Conservation (phyloP, 2,113 vertebrate genomes). For the Phocoena sinus region DNA sequence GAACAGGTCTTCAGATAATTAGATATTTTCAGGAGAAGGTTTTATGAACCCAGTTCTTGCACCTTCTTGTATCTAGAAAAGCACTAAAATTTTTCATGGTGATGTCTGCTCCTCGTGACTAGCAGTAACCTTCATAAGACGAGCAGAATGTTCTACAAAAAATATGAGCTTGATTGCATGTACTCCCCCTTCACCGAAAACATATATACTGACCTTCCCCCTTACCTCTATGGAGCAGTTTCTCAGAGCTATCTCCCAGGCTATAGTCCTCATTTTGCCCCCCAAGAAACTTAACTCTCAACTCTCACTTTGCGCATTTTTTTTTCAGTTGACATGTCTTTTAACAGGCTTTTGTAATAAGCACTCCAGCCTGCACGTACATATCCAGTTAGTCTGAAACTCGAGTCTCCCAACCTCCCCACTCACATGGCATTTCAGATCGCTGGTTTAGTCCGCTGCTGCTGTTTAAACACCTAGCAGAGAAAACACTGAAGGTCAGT, state of each 20-base stretch:
- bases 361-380: background rate
- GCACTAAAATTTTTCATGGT: background rate
- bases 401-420: background rate
- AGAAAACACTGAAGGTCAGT: background rate
- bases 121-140: background rate
- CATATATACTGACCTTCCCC: background rate
- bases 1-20: background rate
- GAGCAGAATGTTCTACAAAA: background rate
- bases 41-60: background rate
- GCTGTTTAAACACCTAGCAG: background rate
- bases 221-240: background rate
- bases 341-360: background rate
- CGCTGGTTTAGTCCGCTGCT: background rate
- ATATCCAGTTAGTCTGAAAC: background rate
- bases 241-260: background rate
- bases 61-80: background rate
- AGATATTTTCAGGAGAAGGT: background rate
- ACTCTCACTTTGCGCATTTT: background rate
- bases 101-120: background rate
- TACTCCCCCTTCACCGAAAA: background rate
- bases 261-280: background rate
- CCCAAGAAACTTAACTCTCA: background rate
- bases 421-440: background rate
- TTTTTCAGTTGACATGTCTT: background rate
- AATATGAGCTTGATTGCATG: background rate